Evolutionary conservation across 1,140 invertebrate genomes (phyloP).

Genomic region (Dolichoris vasculosae): DNA sequence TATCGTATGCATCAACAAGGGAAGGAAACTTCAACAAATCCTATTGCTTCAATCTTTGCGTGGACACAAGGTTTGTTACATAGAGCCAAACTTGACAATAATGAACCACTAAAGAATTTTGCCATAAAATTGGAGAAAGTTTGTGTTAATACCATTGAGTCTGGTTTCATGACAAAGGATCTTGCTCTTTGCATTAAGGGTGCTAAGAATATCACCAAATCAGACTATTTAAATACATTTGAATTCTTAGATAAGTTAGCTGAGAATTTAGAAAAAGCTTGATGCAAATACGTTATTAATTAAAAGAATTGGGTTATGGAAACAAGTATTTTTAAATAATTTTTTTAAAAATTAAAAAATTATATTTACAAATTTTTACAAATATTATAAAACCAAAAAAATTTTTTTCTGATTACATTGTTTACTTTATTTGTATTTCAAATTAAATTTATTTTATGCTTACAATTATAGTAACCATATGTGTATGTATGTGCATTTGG

Average conservation of each 20-base stretch:
- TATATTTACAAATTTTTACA: constrained; percentile 4
- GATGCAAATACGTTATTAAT: constrained; percentile 49
- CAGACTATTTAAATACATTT: constrained; percentile 97
- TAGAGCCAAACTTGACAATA: constrained; percentile 94
- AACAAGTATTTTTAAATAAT: neutral
- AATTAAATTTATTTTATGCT: neutral
- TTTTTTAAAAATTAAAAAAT: neutral
- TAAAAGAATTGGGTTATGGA: constrained; percentile 11
- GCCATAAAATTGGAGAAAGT: constrained; percentile 90
- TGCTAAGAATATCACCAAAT: constrained; percentile 85
- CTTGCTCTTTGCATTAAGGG: constrained; percentile 98
- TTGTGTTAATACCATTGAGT: constrained; percentile 95
- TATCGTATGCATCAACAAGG: constrained; percentile 95
- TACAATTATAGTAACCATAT: neutral
- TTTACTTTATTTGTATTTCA: neutral
- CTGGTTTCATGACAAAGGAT: constrained; percentile 98
- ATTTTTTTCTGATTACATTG: neutral
- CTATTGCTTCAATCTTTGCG: constrained; percentile 99
- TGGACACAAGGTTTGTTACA: constrained; percentile 96
- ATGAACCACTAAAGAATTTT: constrained; percentile 84
- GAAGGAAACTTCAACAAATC: constrained; percentile 98
- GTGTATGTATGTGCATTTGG: neutral
- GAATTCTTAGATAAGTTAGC: constrained; percentile 97
- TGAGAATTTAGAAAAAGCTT: constrained; percentile 89
- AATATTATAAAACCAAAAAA: neutral